A percentile compares a stretch with the other conserved stretches of the same genome.
These are phyloP conservation scores for Chironomus riparius DNA, from an alignment of 2,888 invertebrate genomes.

Conservation along the genomic window DNA sequence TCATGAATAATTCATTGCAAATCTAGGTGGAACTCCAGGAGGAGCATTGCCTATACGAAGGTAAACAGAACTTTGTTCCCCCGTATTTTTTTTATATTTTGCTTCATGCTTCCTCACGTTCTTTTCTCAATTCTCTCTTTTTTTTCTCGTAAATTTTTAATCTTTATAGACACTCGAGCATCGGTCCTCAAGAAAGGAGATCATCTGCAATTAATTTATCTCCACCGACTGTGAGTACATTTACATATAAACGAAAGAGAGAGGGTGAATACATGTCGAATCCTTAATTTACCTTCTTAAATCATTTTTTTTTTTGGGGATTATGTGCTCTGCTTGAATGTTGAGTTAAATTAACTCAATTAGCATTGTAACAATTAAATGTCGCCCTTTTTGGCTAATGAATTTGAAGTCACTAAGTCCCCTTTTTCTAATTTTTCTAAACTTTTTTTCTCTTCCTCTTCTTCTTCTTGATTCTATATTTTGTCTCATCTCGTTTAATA, in stretches of 20 bases:
- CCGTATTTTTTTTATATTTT: background rate
- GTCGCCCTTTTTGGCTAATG: background rate
- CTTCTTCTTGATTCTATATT: background rate
- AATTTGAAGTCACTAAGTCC: no score
- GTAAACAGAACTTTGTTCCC: background rate
- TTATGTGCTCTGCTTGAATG: background rate
- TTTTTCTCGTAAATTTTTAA: background rate
- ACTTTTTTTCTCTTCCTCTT: background rate
- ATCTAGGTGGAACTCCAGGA: slow-evolving; percentile 19
- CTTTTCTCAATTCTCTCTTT: background rate
- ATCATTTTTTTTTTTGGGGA: background rate
- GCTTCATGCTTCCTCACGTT: background rate
- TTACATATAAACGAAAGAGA: background rate
- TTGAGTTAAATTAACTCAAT: background rate
- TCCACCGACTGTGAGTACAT: slow-evolving; percentile 74
- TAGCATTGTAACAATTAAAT: background rate
- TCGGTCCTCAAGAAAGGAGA: slow-evolving; percentile 80
- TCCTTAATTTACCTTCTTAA: background rate
- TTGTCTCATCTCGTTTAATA: slow-evolving; percentile 41
- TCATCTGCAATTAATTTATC: slow-evolving; percentile 77
- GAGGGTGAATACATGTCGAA: background rate
- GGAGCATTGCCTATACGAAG: slow-evolving; percentile 18
- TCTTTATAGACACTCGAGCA: slow-evolving; percentile 65
- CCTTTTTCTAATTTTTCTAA: no score
- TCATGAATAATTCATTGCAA: background rate